Evolutionary conservation across 2,888 invertebrate genomes (phyloP), one percentile per base, ranked within the genome.

Genomic region (Drosophila pseudotalamancana): DNA sequence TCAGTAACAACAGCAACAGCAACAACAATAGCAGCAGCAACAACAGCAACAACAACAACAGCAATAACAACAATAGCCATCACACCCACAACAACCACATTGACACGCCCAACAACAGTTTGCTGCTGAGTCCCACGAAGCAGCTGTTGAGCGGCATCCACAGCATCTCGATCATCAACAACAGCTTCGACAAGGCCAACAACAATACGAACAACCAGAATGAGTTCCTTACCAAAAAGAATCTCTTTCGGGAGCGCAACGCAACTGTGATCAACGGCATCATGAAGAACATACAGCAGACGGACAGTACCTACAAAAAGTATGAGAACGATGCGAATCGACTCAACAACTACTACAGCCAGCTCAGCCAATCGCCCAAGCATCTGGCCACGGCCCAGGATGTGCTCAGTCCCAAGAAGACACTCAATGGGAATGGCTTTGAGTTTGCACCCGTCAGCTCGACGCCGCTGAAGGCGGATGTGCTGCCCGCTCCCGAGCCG

Each of bases 301-400:
- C 75, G 16, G 84, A 76, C 48, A 84, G 65, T 67, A 75, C 75
- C 53, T 91, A 91, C 80, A 90, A 90, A 60, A 90, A 90, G 77
- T 91, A 88, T 70, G 91, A 91, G 79, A 90, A 86, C 67, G 91
- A 91, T 72, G 88, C 91, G 23, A 91, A 91, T 81, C 90, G 91
- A 14, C 76, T 91, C 49, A 91, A 91, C 54, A 90, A 87, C 51
- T 91, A 89, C 51, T 91, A 91, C 72, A 90, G 77, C 51, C 90
- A 91, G 60, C 71, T 91, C 54, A 89, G 80, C 27, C 87, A 84
- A 55, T 86, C 90, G 73, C 88, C 91, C 75, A 90, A 90, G 80
- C 89, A 87, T 66, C 87, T 84, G 53, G 14, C 39, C 1, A 14
- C 68, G 6, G 60, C 59, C 19, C 71, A 71, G 45, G 74, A 74